These are phyloP conservation scores for Ursus arctos DNA, from an alignment of 2,113 vertebrate genomes.

Conservation along the genomic window DNA sequence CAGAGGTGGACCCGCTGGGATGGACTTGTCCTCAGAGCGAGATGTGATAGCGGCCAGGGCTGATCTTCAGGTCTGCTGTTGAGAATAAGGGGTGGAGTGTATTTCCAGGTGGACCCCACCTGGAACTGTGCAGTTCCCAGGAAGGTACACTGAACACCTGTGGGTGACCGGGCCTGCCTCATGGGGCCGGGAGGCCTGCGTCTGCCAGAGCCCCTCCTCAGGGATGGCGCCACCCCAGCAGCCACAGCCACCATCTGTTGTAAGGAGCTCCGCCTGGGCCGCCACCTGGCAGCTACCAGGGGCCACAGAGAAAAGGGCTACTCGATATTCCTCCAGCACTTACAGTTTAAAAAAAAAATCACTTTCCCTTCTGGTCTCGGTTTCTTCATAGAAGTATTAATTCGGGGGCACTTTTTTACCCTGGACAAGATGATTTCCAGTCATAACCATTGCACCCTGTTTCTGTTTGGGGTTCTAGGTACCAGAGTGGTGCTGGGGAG, in stretches of 20 bases:
- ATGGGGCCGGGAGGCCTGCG: not conserved
- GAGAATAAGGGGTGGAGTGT: not conserved
- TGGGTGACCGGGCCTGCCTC: not conserved
- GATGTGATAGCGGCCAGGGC: not conserved
- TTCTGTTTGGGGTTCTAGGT: not conserved
- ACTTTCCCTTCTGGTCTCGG: not conserved
- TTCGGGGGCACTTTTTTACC: not conserved
- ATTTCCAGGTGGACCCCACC: not conserved
- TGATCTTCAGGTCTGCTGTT: not conserved
- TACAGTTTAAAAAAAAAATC: not conserved
- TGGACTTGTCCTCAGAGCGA: not conserved
- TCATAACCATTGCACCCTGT: not conserved
- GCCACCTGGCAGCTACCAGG: too few relatives aligned
- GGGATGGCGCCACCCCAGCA: not conserved
- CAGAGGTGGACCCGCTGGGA: not conserved
- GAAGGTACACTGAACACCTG: not conserved
- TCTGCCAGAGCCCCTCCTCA: not conserved
- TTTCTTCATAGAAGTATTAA: not conserved
- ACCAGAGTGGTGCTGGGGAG: not conserved
- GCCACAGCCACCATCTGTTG: not conserved
- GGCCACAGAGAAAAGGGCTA: not conserved
- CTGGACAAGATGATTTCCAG: not conserved
- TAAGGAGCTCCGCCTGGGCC: not conserved
- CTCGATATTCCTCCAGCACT: not conserved
- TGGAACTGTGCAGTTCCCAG: not conserved